Evolutionary conservation across 2,888 invertebrate species (phyloP).

Genomic region (Ophraella communa): DNA sequence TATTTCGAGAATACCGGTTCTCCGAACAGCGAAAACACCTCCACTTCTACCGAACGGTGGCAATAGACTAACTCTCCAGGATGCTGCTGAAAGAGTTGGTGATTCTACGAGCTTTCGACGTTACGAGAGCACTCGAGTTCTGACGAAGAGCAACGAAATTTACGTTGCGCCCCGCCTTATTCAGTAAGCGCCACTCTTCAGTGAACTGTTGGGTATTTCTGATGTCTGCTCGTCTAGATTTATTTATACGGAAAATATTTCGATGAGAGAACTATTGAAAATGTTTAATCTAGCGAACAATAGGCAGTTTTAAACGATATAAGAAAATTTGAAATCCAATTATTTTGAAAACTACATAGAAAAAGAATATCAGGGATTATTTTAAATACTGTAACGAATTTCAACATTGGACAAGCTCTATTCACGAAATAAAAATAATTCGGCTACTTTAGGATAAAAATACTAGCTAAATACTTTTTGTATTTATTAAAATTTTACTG

Average conservation of each 20-base stretch:
- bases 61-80: constrained; percentile 50
- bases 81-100: constrained; percentile 52
- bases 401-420: background rate
- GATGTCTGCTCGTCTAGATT: constrained; percentile 17
- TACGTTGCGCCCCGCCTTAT: constrained; percentile 38
- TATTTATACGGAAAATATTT: constrained; percentile 40
- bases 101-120: constrained; percentile 61
- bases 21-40: constrained; percentile 27
- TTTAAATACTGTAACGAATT: background rate
- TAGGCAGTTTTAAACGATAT: constrained; percentile 41
- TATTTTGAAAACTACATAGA: constrained; percentile 31
- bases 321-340: constrained; percentile 40
- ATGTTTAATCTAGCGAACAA: constrained; percentile 56
- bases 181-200: constrained; percentile 43
- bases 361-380: background rate
- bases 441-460: background rate
- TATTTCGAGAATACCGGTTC: background rate
- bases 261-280: constrained; percentile 48
- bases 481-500: too few species aligned
- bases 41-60: constrained; percentile 43
- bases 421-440: background rate
- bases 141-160: constrained; percentile 35
- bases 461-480: too few species aligned
- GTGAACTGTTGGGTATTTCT: constrained; percentile 18
- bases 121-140: constrained; percentile 59